A percentile compares a stretch with the other conserved stretches of the same genome.
Conservation (phyloP, 2,113 vertebrate species). For the Hypocryptadius cinnamomeus region DNA sequence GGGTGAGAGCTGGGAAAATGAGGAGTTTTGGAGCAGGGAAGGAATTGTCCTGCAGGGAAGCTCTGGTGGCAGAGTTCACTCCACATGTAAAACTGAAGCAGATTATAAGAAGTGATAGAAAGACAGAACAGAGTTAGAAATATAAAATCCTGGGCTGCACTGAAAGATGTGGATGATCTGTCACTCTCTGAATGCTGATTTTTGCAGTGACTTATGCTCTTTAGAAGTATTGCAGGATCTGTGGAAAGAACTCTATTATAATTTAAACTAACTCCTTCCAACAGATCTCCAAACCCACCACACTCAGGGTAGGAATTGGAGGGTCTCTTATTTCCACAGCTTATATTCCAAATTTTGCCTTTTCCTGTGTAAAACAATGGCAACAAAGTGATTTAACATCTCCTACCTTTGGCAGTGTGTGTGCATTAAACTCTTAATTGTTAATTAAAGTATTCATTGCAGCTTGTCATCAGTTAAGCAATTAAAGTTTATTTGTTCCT, state of each 20-base stretch:
- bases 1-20: neutral
- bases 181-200: neutral
- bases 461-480: slow-evolving; percentile 26
- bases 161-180: neutral
- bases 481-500: slow-evolving; percentile 18
- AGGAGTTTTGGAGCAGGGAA: neutral
- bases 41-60: neutral
- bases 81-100: neutral
- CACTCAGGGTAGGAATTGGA: neutral
- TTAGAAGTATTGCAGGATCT: neutral
- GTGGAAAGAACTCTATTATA: neutral
- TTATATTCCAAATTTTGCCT: neutral
- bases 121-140: neutral
- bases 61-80: neutral
- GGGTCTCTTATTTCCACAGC: neutral
- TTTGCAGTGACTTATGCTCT: neutral
- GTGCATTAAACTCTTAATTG: neutral
- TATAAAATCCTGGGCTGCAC: neutral
- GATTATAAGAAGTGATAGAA: neutral
- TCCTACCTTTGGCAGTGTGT: neutral
- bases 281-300: neutral
- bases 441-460: slow-evolving; percentile 2
- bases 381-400: neutral
- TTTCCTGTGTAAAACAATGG: neutral
- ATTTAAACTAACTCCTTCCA: neutral